Conservation (phyloP, 2,888 invertebrate species). For the Plebejus melissa region DNA sequence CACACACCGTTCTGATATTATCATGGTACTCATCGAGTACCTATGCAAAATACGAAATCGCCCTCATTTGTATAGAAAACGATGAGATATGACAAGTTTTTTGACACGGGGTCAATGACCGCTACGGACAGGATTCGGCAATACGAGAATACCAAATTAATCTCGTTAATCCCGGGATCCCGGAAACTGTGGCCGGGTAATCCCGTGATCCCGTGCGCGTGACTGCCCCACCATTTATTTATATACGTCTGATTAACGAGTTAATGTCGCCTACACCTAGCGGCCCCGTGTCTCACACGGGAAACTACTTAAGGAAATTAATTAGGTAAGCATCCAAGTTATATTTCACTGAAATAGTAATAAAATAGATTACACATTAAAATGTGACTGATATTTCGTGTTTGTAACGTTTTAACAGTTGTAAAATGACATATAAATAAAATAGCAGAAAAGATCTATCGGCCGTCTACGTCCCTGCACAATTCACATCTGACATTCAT, state of each 20-base stretch:
- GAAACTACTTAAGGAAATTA: slow-evolving; percentile 4
- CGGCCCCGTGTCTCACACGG: background rate
- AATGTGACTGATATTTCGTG: background rate
- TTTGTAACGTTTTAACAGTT: background rate
- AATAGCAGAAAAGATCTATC: background rate
- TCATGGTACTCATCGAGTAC: too few relatives aligned
- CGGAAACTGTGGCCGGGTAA: slow-evolving; percentile 39
- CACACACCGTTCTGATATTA: too few relatives aligned
- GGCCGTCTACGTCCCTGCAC: too few relatives aligned
- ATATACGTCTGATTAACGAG: slow-evolving; percentile 30
- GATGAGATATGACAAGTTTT: too few relatives aligned
- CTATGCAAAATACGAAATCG: too few relatives aligned
- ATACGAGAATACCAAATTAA: slow-evolving; percentile 17
- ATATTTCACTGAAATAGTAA: background rate
- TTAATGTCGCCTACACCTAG: slow-evolving; percentile 18
- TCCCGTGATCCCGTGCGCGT: slow-evolving; percentile 44
- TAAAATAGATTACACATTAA: background rate
- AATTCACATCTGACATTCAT: too few relatives aligned
- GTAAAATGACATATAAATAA: background rate
- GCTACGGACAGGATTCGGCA: too few relatives aligned
- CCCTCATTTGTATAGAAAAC: too few relatives aligned
- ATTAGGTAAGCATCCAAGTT: background rate
- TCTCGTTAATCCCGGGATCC: slow-evolving; percentile 31
- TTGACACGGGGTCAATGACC: too few relatives aligned
- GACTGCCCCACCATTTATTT: slow-evolving; percentile 39